phyloP scores from a whole-genome alignment of 2,888 invertebrate species.

The Metalampra italica region DNA sequence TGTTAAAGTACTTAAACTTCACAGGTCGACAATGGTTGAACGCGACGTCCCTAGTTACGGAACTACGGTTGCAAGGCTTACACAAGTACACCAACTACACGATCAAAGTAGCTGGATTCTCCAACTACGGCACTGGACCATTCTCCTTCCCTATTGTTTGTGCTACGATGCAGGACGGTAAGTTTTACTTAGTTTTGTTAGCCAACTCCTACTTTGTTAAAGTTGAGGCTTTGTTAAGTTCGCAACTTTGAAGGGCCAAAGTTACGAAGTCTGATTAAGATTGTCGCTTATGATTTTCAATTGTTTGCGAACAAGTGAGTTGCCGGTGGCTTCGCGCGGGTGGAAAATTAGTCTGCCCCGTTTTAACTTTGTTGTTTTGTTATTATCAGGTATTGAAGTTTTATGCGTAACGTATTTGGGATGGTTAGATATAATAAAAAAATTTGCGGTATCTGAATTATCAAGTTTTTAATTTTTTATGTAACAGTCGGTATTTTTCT shows the following conservation, averaged over 20 bases:
- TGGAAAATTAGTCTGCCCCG: neutral
- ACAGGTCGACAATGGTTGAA: conserved; percentile 69
- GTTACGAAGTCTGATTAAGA: conserved; percentile 5
- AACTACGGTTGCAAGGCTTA: conserved; percentile 87
- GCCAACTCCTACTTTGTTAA: conserved; percentile 4
- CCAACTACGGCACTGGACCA: conserved; percentile 90
- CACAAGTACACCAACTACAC: conserved; percentile 93
- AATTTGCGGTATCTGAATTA: no score
- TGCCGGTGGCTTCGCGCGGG: neutral
- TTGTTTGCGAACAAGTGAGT: neutral
- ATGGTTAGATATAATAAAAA: no score
- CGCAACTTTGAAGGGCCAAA: neutral
- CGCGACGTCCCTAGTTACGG: conserved; percentile 83
- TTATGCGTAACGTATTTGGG: no score
- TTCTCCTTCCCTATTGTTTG: conserved; percentile 88
- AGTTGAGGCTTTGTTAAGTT: neutral
- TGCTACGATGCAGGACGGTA: conserved; percentile 90
- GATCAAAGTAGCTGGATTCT: conserved; percentile 90
- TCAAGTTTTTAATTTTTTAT: no score
- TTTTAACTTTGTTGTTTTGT: neutral
- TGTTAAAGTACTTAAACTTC: neutral
- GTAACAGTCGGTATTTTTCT: no score
- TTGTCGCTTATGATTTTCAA: conserved; percentile 7
- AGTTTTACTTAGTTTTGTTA: conserved; percentile 27
- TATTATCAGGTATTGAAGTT: no score